Base-by-base conservation (phyloP, 2,797 vertebrate species). In the Taenioides sp. region DNA sequence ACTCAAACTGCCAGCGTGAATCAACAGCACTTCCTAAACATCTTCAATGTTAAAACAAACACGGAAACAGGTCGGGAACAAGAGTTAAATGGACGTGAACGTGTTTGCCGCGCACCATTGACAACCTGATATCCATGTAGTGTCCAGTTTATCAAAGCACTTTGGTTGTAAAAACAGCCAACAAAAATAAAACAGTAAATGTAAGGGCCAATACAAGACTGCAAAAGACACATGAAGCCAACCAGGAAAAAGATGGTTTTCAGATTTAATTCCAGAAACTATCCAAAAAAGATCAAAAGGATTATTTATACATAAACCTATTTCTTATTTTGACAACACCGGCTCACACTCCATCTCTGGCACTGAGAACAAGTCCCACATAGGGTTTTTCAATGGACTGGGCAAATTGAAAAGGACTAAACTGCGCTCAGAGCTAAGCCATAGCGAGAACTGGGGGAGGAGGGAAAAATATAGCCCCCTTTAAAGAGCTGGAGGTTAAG, bases 331-430 rank as follows among this genome's bases (percentile, higher is more conserved):
- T 88, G 83, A 82, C 83, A 70, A 82, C 61, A 65, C 22, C 3
- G 22, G 37, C 63, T 65, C 63, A 76, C 37, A 70, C 76, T 75
- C 86, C 75, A 74, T 82, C 74, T 67, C 73, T 76, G 69, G 77
- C 82, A 89, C 76, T 82, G 80, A 87, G 84, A 91, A 88, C 77
- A 74, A 92, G 85, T 76, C 86, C 84, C 82, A 74, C 86, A 87
- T 83, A 7, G 83, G 82, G 82, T 75, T 91, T 92, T 93, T 94
- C 92, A 94, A 93, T 92, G 91, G 93, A 94, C 86, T 86, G 88
- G 92, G 89, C 91, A 92, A 92, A 93, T 86, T 94, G 92, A 95
- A 94, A 94, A 91, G 88, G 84, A 79, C 86, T 93, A 86, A 92
- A 93, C 90, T 91, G 89, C 92, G 88, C 87, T 90, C 81, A 79